phyloP scores from a whole-genome alignment of 2,113 vertebrate species.

The Zootoca vivipara region DNA sequence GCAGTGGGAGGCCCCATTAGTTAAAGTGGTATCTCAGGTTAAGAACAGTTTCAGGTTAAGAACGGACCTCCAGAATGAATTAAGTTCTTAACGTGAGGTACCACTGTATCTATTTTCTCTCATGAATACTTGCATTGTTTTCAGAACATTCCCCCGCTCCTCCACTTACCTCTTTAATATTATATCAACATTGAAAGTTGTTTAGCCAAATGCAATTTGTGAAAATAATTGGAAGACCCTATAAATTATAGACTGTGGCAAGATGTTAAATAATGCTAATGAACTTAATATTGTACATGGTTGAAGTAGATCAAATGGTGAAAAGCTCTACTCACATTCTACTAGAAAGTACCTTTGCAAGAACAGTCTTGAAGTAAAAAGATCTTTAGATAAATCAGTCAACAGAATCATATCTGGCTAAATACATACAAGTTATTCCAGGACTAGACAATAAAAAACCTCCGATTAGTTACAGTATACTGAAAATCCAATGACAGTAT shows the following conservation, averaged over 20 bases:
- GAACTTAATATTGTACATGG: not conserved
- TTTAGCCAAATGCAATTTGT: not conserved
- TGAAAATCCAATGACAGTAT: not conserved
- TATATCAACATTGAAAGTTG: not conserved
- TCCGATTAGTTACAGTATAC: no score
- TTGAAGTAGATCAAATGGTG: not conserved
- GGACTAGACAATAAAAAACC: not conserved
- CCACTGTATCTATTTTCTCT: slow-evolving; percentile 30
- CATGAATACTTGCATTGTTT: not conserved
- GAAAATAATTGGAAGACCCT: not conserved
- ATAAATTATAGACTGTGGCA: not conserved
- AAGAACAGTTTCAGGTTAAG: no score
- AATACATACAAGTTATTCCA: not conserved
- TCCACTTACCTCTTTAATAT: not conserved
- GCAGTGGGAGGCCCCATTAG: no score
- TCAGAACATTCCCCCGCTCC: not conserved
- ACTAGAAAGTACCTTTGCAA: not conserved
- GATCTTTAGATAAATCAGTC: not conserved
- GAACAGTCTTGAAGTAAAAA: not conserved
- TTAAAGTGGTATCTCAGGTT: no score
- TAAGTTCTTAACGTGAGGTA: no score
- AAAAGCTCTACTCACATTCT: not conserved
- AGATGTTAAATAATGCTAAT: slow-evolving; percentile 5
- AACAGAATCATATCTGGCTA: not conserved
- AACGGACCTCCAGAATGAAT: no score